Evolutionary conservation across 1,140 invertebrate species (phyloP).

Genomic region (Drosophila micromelanica): DNA sequence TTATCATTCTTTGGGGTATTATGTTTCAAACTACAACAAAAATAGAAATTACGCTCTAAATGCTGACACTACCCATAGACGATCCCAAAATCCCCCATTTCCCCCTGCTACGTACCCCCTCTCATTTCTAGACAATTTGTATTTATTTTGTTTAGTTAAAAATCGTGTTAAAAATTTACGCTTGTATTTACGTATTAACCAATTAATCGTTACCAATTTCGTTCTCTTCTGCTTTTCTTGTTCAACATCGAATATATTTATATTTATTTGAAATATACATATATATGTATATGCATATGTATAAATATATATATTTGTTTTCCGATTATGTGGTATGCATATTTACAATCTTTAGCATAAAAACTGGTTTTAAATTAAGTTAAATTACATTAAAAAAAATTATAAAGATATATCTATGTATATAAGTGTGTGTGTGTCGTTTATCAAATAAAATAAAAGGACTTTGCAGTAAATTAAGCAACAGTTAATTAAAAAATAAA

Average conservation of each 20-base stretch:
- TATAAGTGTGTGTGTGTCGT: too few species aligned
- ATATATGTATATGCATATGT: background rate
- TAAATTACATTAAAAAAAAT: too few species aligned
- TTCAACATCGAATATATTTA: conserved; percentile 74
- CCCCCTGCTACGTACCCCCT: too few species aligned
- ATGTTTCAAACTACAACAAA: conserved; percentile 10
- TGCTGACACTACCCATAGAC: background rate
- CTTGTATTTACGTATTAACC: conserved; percentile 30
- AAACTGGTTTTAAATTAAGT: too few species aligned
- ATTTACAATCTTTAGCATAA: too few species aligned
- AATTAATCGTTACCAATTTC: conserved; percentile 11
- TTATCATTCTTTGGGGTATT: background rate
- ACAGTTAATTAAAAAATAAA: conserved; percentile 59
- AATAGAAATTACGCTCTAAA: conserved; percentile 10
- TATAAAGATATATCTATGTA: too few species aligned
- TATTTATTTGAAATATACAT: conserved; percentile 34
- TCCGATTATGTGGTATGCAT: too few species aligned
- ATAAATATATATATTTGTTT: too few species aligned
- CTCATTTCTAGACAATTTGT: conserved; percentile 12
- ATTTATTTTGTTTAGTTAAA: conserved; percentile 27
- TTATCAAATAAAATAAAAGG: too few species aligned
- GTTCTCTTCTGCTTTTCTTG: background rate
- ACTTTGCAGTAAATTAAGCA: too few species aligned
- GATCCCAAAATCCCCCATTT: too few species aligned
- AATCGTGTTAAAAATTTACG: conserved; percentile 22